Percentiles rank a stretch among this genome's conserved stretches.
These are phyloP conservation scores for Turritopsis rubra DNA, from an alignment of 30 jellyfish, hydroid and myxozoan genomes.

Conservation along the genomic window DNA sequence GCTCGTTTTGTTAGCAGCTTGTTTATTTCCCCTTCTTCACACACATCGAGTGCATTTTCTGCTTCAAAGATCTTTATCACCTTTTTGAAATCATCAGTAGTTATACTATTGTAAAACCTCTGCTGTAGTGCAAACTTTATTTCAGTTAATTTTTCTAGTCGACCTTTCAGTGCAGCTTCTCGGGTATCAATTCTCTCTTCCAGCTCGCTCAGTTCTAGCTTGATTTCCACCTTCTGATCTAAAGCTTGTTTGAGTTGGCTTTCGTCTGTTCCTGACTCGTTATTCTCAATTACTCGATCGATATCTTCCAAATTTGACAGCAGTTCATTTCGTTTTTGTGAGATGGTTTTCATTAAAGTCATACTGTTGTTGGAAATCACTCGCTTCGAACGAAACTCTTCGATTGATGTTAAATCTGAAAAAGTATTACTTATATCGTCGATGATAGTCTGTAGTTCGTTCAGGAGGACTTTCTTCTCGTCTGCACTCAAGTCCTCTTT, in stretches of 20 bases:
- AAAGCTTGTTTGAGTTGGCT: not conserved
- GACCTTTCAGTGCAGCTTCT: slow-evolving; percentile 27
- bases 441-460: slow-evolving; percentile 4
- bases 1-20: slow-evolving; percentile 2
- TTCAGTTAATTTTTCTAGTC: slow-evolving; percentile 8
- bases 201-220: slow-evolving; percentile 20
- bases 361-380: not conserved
- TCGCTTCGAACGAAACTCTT: slow-evolving; percentile 9
- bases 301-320: not conserved
- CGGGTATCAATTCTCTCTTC: slow-evolving; percentile 16
- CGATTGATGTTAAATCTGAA: not conserved
- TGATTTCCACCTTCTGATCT: slow-evolving; percentile 7
- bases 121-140: slow-evolving; percentile 32
- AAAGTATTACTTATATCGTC: slow-evolving; percentile 23
- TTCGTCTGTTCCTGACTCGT: not conserved
- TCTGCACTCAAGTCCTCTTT: slow-evolving; percentile 12
- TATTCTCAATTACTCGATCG: not conserved
- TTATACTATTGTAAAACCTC: slow-evolving; percentile 14
- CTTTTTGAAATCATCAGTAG: not conserved
- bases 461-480: slow-evolving; percentile 27
- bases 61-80: slow-evolving; percentile 2
- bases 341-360: slow-evolving; percentile 3
- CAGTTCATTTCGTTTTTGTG: slow-evolving; percentile 21
- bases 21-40: not conserved
- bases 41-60: not conserved